A percentile compares a stretch with the other conserved stretches of the same genome.
phyloP scores from a whole-genome alignment of 2,797 vertebrate genomes.

The Lithobates sylvaticus region DNA sequence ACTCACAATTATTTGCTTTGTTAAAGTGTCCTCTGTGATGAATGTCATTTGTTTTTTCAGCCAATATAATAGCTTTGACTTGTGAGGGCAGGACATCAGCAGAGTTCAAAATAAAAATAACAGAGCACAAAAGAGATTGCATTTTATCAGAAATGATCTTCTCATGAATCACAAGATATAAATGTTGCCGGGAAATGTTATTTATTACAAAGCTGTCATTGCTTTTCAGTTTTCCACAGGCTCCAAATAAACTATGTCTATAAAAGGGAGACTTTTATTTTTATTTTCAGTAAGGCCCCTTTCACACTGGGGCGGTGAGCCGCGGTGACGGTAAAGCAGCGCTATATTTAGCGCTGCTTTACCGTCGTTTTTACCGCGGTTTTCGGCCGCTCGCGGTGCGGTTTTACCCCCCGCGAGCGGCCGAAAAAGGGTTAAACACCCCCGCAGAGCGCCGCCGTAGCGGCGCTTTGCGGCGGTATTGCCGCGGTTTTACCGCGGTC shows the following conservation, averaged over 20 bases:
- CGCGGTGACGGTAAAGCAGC: too few species aligned
- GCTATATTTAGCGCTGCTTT: too few species aligned
- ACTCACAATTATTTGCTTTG: not conserved
- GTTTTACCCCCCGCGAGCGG: too few species aligned
- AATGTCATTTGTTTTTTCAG: not conserved
- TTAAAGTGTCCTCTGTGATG: not conserved
- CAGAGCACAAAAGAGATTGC: not conserved
- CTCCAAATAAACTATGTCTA: not conserved
- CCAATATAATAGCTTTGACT: not conserved
- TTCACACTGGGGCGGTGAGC: too few species aligned
- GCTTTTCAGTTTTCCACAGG: not conserved
- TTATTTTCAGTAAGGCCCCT: constrained; percentile 1
- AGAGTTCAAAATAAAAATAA: not conserved
- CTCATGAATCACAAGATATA: not conserved
- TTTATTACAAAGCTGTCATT: constrained; percentile 42
- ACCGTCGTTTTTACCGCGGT: too few species aligned
- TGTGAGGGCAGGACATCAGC: not conserved
- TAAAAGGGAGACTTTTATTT: not conserved
- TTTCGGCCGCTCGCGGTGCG: too few species aligned
- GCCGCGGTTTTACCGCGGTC: too few species aligned
- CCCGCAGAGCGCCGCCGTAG: too few species aligned
- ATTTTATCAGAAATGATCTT: not conserved
- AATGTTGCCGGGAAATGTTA: not conserved
- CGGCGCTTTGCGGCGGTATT: too few species aligned
- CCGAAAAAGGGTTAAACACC: too few species aligned